Conservation (phyloP, 1,140 invertebrate species). For the Achatina immaculata region DNA sequence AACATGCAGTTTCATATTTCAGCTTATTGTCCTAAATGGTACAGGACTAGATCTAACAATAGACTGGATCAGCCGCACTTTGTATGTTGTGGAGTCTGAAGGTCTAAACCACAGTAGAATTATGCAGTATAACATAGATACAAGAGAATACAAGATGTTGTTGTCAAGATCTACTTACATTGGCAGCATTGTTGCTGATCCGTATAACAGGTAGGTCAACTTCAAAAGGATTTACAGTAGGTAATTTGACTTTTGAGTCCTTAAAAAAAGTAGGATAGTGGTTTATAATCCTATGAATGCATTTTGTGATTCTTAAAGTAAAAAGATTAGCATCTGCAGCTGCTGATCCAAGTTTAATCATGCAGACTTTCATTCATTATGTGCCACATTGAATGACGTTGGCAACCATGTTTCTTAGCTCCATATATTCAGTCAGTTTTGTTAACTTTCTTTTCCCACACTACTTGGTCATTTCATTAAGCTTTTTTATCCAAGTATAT, state of each 20-base stretch:
- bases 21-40: conserved; percentile 79
- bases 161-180: conserved; percentile 72
- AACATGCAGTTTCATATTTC: conserved; percentile 34
- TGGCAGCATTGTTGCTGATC: conserved; percentile 79
- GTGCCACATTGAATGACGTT: no score
- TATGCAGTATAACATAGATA: conserved; percentile 55
- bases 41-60: conserved; percentile 80
- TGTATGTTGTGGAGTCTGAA: conserved; percentile 76
- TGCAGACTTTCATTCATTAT: no score
- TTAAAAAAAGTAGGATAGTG: no score
- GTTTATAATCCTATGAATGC: no score
- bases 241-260: background rate
- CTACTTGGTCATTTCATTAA: no score
- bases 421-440: no score
- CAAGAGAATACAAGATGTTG: conserved; percentile 54
- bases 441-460: no score
- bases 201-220: conserved; percentile 77
- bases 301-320: no score
- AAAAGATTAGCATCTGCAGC: no score
- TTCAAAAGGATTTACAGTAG: background rate
- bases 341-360: no score
- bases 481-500: no score
- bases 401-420: no score
- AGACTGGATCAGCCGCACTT: conserved; percentile 86
- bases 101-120: conserved; percentile 41